phyloP scores from a whole-genome alignment of 2,888 invertebrate species.

The Hyalella azteca region DNA sequence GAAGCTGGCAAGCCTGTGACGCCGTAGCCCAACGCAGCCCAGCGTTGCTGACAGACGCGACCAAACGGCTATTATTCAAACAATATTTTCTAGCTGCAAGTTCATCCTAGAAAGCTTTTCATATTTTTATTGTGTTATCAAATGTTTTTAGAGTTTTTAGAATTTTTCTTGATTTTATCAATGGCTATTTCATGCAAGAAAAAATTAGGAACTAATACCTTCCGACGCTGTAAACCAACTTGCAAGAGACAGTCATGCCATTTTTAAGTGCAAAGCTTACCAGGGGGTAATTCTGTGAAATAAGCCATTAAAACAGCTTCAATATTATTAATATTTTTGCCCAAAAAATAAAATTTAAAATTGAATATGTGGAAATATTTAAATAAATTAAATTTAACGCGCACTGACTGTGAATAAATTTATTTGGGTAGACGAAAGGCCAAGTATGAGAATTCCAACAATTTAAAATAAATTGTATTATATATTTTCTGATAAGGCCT shows the following conservation, averaged over 20 bases:
- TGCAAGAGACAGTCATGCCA: conserved; percentile 6
- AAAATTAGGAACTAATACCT: background rate
- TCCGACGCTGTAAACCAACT: conserved; percentile 9
- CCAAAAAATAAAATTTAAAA: no score
- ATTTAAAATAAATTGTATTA: no score
- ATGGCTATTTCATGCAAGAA: background rate
- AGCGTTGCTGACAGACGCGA: background rate
- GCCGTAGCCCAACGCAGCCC: conserved; percentile 21
- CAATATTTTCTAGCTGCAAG: background rate
- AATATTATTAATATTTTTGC: no score
- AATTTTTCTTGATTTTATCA: background rate
- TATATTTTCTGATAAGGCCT: no score
- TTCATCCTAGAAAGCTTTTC: background rate
- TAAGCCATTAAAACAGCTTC: no score
- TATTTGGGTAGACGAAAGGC: no score
- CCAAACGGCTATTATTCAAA: conserved; percentile 16
- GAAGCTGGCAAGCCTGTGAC: conserved; percentile 36
- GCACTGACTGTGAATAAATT: no score
- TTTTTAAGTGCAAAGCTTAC: conserved; percentile 21
- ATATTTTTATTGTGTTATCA: background rate
- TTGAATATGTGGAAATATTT: no score
- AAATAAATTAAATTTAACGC: no score
- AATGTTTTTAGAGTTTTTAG: background rate
- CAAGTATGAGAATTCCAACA: no score
- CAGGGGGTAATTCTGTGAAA: conserved; percentile 11